These are phyloP conservation scores for Aricia artaxerxes DNA, from an alignment of 2,888 invertebrate genomes.

Conservation along the genomic window DNA sequence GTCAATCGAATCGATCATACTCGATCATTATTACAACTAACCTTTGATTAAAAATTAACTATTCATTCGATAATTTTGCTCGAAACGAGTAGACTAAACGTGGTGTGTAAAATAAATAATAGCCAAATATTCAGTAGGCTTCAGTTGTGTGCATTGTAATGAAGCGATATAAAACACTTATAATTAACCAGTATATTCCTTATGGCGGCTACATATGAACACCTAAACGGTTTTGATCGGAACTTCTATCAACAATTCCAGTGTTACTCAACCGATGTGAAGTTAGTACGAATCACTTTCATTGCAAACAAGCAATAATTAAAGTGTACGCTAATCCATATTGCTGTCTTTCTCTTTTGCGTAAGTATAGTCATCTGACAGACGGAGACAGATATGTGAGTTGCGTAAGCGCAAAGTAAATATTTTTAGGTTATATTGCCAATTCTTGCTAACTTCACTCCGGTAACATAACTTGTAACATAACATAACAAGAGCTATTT, in stretches of 20 bases:
- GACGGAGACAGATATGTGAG: background rate
- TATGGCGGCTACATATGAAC: constrained; percentile 22
- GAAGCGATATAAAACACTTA: constrained; percentile 22
- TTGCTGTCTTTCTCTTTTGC: too few relatives aligned
- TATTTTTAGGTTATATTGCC: background rate
- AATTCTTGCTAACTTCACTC: constrained; percentile 6
- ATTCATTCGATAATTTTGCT: background rate
- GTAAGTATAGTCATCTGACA: background rate
- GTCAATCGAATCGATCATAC: background rate
- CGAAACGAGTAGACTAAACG: background rate
- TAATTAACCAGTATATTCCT: constrained; percentile 15
- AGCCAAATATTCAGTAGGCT: background rate
- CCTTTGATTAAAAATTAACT: background rate
- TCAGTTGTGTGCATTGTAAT: constrained; percentile 53
- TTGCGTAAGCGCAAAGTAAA: too few relatives aligned
- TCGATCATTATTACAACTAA: background rate
- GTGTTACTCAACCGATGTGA: background rate
- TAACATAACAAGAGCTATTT: background rate
- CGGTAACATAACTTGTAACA: background rate
- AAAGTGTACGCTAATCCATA: too few relatives aligned
- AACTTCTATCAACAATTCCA: constrained; percentile 25
- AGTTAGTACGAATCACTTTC: background rate
- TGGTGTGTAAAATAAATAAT: background rate
- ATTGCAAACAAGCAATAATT: background rate
- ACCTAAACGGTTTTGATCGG: constrained; percentile 14